Evolutionary conservation across 1,140 invertebrate species (phyloP).

Genomic region (Bombus terrestris): DNA sequence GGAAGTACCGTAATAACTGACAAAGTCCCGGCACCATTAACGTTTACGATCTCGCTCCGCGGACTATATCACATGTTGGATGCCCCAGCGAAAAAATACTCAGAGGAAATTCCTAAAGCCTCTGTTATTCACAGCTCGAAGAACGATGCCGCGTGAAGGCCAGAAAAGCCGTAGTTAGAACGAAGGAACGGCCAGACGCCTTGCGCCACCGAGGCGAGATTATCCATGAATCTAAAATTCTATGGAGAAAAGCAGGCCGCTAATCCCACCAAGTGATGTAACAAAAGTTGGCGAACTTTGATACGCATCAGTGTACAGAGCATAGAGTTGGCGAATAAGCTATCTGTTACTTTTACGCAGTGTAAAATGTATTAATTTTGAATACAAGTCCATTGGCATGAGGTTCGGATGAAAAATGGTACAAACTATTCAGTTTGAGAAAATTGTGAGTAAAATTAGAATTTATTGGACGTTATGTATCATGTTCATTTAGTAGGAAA

Average conservation of each 20-base stretch:
- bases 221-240: conserved; percentile 14
- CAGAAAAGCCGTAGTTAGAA: not conserved
- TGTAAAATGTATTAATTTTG: no score
- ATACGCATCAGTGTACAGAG: not conserved
- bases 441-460: no score
- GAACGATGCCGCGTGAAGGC: not conserved
- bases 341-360: no score
- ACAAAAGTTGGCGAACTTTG: not conserved
- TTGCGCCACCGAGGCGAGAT: not conserved
- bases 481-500: no score
- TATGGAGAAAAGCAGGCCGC: not conserved
- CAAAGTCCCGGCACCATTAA: conserved; percentile 52
- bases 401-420: no score
- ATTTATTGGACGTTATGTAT: no score
- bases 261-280: not conserved
- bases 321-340: not conserved
- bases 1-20: conserved; percentile 49
- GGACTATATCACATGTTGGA: conserved; percentile 30
- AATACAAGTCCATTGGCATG: no score
- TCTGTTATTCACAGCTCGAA: conserved; percentile 25
- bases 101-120: conserved; percentile 24
- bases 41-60: conserved; percentile 44
- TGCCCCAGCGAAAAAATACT: conserved; percentile 43
- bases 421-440: no score
- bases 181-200: not conserved